A percentile compares a stretch with the other conserved stretches of the same genome.
Evolutionary conservation across 2,797 vertebrate species (phyloP).

Genomic region (Pagetopsis macropterus): DNA sequence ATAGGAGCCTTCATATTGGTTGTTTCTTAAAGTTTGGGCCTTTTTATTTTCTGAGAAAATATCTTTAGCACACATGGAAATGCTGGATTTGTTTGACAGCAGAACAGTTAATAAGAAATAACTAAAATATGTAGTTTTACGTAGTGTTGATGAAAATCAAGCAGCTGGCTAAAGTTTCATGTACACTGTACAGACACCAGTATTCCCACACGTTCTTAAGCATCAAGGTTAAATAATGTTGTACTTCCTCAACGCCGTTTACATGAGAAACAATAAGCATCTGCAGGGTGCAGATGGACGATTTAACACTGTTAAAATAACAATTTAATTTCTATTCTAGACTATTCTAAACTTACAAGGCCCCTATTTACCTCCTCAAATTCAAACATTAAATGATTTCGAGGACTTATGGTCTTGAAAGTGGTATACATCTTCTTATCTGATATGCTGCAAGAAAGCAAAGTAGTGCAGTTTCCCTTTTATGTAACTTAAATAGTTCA

Average conservation of each 20-base stretch:
- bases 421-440: not conserved
- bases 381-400: too few relatives aligned
- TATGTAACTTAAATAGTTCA: not conserved
- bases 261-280: too few relatives aligned
- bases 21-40: slow-evolving; percentile 1
- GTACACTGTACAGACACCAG: too few relatives aligned
- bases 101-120: slow-evolving; percentile 15
- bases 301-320: too few relatives aligned
- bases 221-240: too few relatives aligned
- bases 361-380: too few relatives aligned
- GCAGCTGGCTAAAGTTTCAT: too few relatives aligned
- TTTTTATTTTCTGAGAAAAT: slow-evolving; percentile 3
- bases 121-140: not conserved
- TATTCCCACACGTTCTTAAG: too few relatives aligned
- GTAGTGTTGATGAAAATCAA: not conserved
- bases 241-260: too few relatives aligned
- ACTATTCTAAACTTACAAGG: too few relatives aligned
- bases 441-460: not conserved
- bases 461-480: not conserved
- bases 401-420: not conserved
- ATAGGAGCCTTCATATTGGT: not conserved
- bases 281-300: too few relatives aligned
- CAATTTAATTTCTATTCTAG: too few relatives aligned
- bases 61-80: not conserved
- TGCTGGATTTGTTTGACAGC: slow-evolving; percentile 19